Base-by-base conservation (phyloP, 2,888 invertebrate genomes). In the Chloroclystis v-ata region DNA sequence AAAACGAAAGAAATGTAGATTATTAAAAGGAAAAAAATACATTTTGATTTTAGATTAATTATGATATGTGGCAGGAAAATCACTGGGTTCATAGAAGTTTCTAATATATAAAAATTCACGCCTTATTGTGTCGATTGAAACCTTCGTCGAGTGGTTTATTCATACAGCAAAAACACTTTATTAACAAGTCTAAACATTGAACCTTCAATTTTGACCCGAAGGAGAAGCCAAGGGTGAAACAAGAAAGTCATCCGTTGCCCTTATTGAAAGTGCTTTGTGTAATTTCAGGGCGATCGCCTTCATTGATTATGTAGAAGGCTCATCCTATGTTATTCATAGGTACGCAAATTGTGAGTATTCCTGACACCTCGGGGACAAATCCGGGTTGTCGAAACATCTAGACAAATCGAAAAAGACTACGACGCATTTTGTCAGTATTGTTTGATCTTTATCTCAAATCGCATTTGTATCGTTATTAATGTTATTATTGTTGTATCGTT, bases 291-390 rank as follows among this genome's bases (percentile, higher is more conserved):
- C 25, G 20, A 40, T 39, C 16, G 37, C 26, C 5, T 20, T 25
- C 35, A 46, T 46, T 14, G 42, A 49, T 49, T 45, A 49, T 45
- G 42, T 38, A 35, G 38, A 35, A 47, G 25, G 30, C 20, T 47
- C 37, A 30, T 33, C 47, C 37, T 52, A 14, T 24, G 29, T 48
- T 47, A 47, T 54, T 49, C 49, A 54, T 28, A 49, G 45, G 41
- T 41, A 52, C 45, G 48, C 45, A 54, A 56, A 53, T 55, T 54
- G 49, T 42, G 52, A 49, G 46, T 45, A 35, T 45, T 52, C 40
- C 37, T 50, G 48, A 54, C 51, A 40, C 38, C 44, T 41, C 55
- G 33, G 57, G 54, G 57, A 49, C 51, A 51, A 59, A 57, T 61
- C 45, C 40, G 44, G 41, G 58, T 52, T 55, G 48, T 56, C 32